These are phyloP conservation scores for Cyrtonyx montezumae DNA, from an alignment of 2,113 vertebrate genomes.

Conservation along the genomic window DNA sequence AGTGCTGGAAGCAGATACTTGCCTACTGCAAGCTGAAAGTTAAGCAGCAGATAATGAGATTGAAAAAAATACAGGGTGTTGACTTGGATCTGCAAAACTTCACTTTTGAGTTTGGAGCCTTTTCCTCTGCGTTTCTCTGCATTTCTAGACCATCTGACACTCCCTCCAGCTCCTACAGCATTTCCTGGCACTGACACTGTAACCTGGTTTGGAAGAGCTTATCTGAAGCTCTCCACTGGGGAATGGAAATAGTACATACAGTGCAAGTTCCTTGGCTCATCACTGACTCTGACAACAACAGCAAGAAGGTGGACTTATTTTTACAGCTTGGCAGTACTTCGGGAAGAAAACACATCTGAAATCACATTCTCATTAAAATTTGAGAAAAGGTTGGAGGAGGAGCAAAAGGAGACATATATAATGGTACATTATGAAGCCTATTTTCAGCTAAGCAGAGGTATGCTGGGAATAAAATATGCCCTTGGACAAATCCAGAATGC, in stretches of 20 bases:
- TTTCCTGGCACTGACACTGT: conserved; percentile 37
- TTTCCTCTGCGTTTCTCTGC: not conserved
- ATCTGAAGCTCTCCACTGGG: conserved; percentile 45
- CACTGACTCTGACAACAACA: not conserved
- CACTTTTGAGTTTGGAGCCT: not conserved
- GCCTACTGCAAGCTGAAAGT: not conserved
- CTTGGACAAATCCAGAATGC: not conserved
- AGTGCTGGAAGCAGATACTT: not conserved
- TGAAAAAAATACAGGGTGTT: not conserved
- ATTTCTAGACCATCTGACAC: not conserved
- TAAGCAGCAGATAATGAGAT: not conserved
- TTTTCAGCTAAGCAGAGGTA: not conserved
- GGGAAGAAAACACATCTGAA: conserved; percentile 20
- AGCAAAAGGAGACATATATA: not conserved
- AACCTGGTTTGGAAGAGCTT: conserved; percentile 31
- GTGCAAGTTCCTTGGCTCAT: conserved; percentile 59
- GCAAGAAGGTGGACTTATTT: conserved; percentile 49
- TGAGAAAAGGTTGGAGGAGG: not conserved
- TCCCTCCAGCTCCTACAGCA: conserved; percentile 30
- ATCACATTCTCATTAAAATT: conserved; percentile 41
- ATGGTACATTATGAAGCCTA: not conserved
- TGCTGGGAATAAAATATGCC: not conserved
- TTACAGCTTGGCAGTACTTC: conserved; percentile 19
- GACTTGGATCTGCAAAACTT: conserved; percentile 36
- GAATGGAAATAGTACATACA: conserved; percentile 60